These are phyloP conservation scores for Excalfactoria chinensis DNA, from an alignment of 2,113 vertebrate genomes.

Conservation along the genomic window DNA sequence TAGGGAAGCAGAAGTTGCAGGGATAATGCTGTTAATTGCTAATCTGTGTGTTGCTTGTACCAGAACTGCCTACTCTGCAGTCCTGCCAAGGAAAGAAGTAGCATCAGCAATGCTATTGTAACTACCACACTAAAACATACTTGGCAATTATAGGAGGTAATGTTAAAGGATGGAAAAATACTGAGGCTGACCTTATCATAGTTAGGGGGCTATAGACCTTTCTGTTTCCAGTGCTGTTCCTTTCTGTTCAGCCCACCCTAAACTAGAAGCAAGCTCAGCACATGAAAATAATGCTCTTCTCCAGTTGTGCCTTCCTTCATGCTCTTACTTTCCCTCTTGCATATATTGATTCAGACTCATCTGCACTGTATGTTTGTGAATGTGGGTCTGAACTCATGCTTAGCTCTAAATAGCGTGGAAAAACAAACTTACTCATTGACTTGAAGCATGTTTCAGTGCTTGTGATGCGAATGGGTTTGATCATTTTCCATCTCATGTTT, in stretches of 20 bases:
- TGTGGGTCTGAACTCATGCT: fast-evolving
- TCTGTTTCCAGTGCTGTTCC: background rate
- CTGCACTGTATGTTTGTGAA: fast-evolving
- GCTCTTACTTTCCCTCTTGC: background rate
- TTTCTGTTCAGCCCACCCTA: background rate
- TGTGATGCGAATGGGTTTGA: background rate
- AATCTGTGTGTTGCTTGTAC: background rate
- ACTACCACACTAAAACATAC: background rate
- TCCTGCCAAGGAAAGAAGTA: background rate
- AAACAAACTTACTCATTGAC: background rate
- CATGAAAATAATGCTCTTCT: background rate
- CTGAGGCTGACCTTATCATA: background rate
- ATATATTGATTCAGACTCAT: background rate
- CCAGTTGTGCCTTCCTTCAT: background rate
- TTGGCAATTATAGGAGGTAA: background rate
- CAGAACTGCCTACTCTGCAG: background rate
- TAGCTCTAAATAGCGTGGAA: background rate
- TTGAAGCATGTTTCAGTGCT: background rate
- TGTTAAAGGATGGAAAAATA: background rate
- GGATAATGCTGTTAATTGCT: background rate
- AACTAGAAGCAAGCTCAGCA: background rate
- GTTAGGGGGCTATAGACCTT: background rate
- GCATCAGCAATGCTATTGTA: background rate
- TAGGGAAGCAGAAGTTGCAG: background rate
- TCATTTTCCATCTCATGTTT: background rate